These are phyloP conservation scores for Apamea monoglypha DNA, from an alignment of 2,888 invertebrate genomes.

Conservation along the genomic window DNA sequence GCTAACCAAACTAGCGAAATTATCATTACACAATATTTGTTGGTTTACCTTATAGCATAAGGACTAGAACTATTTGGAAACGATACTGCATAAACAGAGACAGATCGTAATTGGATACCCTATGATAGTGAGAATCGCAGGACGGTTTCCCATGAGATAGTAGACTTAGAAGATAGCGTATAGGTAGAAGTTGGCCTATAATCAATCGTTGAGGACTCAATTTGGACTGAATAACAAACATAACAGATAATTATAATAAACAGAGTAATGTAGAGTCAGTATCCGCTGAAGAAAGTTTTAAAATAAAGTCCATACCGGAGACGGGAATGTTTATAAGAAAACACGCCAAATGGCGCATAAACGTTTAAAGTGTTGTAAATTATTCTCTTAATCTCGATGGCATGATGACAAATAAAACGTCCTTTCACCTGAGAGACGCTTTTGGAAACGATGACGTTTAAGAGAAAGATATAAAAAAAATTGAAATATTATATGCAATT, in stretches of 20 bases:
- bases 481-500: constrained; percentile 26
- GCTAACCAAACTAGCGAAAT: constrained; percentile 61
- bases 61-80: constrained; percentile 13
- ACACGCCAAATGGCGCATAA: constrained; percentile 84
- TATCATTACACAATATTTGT: constrained; percentile 51
- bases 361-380: constrained; percentile 85
- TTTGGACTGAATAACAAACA: not conserved
- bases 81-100: not conserved
- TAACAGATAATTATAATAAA: constrained; percentile 25
- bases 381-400: constrained; percentile 78
- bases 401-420: constrained; percentile 82
- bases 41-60: constrained; percentile 27
- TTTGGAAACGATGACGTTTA: constrained; percentile 51
- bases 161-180: not conserved
- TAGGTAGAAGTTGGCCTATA: not conserved
- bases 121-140: not conserved
- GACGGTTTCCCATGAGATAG: not conserved
- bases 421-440: constrained; percentile 81
- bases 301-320: constrained; percentile 75
- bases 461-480: constrained; percentile 26
- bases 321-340: constrained; percentile 78
- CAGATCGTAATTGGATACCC: not conserved
- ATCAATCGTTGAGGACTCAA: not conserved
- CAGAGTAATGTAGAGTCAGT: constrained; percentile 41
- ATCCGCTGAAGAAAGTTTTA: constrained; percentile 71